Evolutionary conservation across 2,113 vertebrate species (phyloP), one percentile per base, ranked within the genome.

Genomic region (Hippocampus zosterae): DNA sequence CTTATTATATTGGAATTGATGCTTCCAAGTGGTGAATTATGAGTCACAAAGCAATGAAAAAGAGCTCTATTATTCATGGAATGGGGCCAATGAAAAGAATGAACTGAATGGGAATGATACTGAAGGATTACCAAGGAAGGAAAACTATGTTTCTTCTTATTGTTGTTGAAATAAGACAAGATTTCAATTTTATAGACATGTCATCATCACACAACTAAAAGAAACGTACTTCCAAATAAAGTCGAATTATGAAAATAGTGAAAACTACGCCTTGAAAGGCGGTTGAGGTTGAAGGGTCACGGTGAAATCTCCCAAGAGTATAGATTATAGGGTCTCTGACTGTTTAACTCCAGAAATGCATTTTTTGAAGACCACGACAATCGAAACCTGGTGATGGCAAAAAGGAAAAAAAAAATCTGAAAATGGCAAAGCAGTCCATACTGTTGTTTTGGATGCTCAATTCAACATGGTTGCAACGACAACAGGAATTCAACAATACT

Each of bases 1-100:
- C n/a, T 69, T 60, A 40, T 67, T 21, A 67, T 70, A 44, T 52
- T 76, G 59, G 7, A n/a, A 21, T 13, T 65, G 40, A 63, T 63
- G 8, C 25, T 59, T 48, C 33, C 13, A 60, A 74, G 23, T 11
- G 29, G 19, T 5, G 11, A 60, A 57, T 70, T 25, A 50, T 33
- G 65, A 53, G 29, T 3, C 48, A 52, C 40, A 50, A 8, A 41
- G 16, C 27, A 23, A 71, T 71, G 15, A 53, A 33, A 68, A 46
- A 53, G 7, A 53, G 15, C 37, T 71, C 55, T 48, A 60, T 50
- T 2, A 67, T 71, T 69, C 61, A 46, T 59, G 60, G 40, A 44
- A 65, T 33, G 33, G 37, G 16, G 62, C 7, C 46, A 63, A 68
- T 18, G 52, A 57, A 57, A 67, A 21, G 60, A 61, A 18, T 19